Evolutionary conservation across 2,888 invertebrate genomes (phyloP).

Genomic region (Eurytoma adleriae): DNA sequence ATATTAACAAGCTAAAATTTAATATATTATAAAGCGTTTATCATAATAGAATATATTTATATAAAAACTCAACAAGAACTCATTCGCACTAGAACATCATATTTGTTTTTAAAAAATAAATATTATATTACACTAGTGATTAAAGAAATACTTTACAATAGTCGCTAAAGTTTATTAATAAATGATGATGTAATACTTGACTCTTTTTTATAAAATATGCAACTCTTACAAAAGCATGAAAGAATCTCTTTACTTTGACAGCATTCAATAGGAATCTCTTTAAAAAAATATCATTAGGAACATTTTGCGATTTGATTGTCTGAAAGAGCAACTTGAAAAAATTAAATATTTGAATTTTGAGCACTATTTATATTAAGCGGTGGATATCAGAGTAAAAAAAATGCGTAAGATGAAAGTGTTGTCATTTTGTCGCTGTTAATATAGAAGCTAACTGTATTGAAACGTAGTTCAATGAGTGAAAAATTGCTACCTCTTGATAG

Average conservation of each 20-base stretch:
- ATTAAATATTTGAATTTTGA: background rate
- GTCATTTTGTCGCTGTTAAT: background rate
- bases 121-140: too few relatives aligned
- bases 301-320: conserved; percentile 6
- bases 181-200: too few relatives aligned
- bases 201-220: too few relatives aligned
- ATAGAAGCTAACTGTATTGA: background rate
- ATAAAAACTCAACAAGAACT: too few relatives aligned
- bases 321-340: background rate
- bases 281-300: conserved; percentile 41
- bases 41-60: too few relatives aligned
- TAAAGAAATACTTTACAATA: too few relatives aligned
- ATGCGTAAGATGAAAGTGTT: background rate
- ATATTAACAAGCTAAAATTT: too few relatives aligned
- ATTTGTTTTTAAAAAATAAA: background rate
- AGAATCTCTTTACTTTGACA: conserved; percentile 18
- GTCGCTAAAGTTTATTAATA: too few relatives aligned
- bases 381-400: background rate
- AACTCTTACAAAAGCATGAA: conserved; percentile 9
- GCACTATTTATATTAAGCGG: background rate
- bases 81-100: background rate
- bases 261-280: background rate
- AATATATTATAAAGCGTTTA: too few relatives aligned
- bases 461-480: background rate
- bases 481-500: background rate